Percentiles rank a stretch among this genome's conserved stretches.
These are phyloP conservation scores for Drosophila neocordata DNA, from an alignment of 1,140 invertebrate genomes.

Conservation along the genomic window DNA sequence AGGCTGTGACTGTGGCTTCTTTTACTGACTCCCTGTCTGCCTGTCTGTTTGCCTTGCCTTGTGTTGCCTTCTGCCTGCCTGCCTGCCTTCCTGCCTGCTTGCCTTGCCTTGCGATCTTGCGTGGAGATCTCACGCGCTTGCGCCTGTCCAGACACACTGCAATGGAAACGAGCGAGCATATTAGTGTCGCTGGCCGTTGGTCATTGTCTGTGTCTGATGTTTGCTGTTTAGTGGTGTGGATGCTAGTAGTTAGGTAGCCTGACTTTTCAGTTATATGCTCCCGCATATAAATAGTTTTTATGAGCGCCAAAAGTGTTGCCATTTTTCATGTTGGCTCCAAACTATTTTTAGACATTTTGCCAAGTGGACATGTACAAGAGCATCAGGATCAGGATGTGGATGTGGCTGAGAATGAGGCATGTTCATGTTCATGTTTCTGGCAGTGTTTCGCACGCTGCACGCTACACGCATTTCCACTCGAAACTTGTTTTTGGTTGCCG, in stretches of 20 bases:
- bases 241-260: slow-evolving; percentile 24
- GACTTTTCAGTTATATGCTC: no score
- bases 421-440: slow-evolving; percentile 73
- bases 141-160: slow-evolving; percentile 55
- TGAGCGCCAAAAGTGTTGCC: slow-evolving; percentile 78
- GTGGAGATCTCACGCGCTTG: slow-evolving; percentile 79
- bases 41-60: slow-evolving; percentile 27
- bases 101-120: slow-evolving; percentile 58
- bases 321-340: slow-evolving; percentile 72
- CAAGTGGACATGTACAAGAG: slow-evolving; percentile 56
- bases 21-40: slow-evolving; percentile 30
- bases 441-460: slow-evolving; percentile 78
- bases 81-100: slow-evolving; percentile 22
- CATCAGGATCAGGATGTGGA: slow-evolving; percentile 38
- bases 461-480: slow-evolving; percentile 81
- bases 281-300: slow-evolving; percentile 77
- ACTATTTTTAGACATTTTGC: slow-evolving; percentile 70
- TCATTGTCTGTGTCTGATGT: neutral
- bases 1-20: slow-evolving; percentile 28
- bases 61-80: slow-evolving; percentile 1
- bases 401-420: slow-evolving; percentile 40
- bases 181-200: slow-evolving; percentile 38
- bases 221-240: neutral
- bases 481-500: slow-evolving; percentile 62
- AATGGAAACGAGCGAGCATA: slow-evolving; percentile 56